Evolutionary conservation across 2,113 vertebrate species (phyloP).

Genomic region (Serranochromis macrocephalus): DNA sequence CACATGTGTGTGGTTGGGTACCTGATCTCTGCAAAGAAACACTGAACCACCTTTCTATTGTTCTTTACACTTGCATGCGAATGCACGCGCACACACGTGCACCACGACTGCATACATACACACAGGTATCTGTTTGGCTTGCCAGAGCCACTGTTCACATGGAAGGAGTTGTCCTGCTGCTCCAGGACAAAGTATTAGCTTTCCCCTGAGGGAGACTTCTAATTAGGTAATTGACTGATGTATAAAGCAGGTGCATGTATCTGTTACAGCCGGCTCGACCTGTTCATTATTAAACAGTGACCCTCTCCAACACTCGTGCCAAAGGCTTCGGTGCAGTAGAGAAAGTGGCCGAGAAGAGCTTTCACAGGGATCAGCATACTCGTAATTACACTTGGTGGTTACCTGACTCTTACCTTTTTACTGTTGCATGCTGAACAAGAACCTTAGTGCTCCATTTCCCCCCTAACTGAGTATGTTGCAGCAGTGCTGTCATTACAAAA

Average conservation of each 20-base stretch:
- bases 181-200: slow-evolving; percentile 66
- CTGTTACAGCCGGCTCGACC: slow-evolving; percentile 72
- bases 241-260: slow-evolving; percentile 79
- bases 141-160: slow-evolving; percentile 60
- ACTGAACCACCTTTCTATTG: slow-evolving; percentile 34
- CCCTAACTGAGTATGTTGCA: not conserved
- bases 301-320: slow-evolving; percentile 68
- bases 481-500: not conserved
- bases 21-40: slow-evolving; percentile 59
- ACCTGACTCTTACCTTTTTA: slow-evolving; percentile 41
- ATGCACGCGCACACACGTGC: slow-evolving; percentile 4
- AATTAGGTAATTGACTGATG: slow-evolving; percentile 81
- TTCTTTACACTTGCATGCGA: slow-evolving; percentile 20
- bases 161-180: slow-evolving; percentile 52
- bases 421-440: slow-evolving; percentile 17
- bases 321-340: slow-evolving; percentile 46
- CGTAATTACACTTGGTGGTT: slow-evolving; percentile 68
- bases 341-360: slow-evolving; percentile 55
- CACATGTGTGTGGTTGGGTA: slow-evolving; percentile 62
- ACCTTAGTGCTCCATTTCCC: slow-evolving; percentile 5
- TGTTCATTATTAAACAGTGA: slow-evolving; percentile 77
- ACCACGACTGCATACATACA: not conserved
- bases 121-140: slow-evolving; percentile 61
- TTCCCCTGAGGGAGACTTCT: slow-evolving; percentile 73
- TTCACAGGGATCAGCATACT: slow-evolving; percentile 53